Percentiles rank a stretch among this genome's conserved stretches.
Conservation (phyloP, 30 jellyfish, hydroid and myxozoan species). For the Hydractinia echinata region DNA sequence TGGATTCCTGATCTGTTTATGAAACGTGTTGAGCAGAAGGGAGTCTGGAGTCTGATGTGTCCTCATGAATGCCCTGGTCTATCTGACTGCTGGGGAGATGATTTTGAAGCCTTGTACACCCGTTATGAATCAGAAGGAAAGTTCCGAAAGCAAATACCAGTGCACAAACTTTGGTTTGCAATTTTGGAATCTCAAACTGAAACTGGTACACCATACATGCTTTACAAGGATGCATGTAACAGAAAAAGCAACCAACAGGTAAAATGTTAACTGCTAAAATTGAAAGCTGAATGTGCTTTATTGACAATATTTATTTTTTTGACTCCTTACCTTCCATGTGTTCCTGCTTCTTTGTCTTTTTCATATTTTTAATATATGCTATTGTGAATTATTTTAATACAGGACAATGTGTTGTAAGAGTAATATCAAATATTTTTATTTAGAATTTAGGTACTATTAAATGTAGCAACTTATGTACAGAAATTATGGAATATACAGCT, state of each 20-base stretch:
- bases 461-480: slow-evolving; percentile 98
- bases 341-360: not conserved
- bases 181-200: slow-evolving; percentile 91
- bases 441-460: slow-evolving; percentile 95
- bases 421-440: not conserved
- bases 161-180: slow-evolving; percentile 94
- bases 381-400: not conserved
- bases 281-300: not conserved
- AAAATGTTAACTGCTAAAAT: not conserved
- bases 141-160: slow-evolving; percentile 67
- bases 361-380: not conserved
- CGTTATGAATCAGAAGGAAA: slow-evolving; percentile 76
- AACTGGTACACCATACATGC: slow-evolving; percentile 98
- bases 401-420: not conserved
- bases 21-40: slow-evolving; percentile 86
- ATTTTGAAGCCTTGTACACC: slow-evolving; percentile 71
- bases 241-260: slow-evolving; percentile 93
- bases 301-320: not conserved
- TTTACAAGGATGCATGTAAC: slow-evolving; percentile 95
- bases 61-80: slow-evolving; percentile 99
- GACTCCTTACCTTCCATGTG: not conserved
- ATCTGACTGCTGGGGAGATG: slow-evolving; percentile 94
- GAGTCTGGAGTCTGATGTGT: slow-evolving; percentile 89
- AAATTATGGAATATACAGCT: slow-evolving; percentile 86
- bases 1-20: slow-evolving; percentile 97